Base-by-base conservation (phyloP, 2,113 vertebrate species). In the Conger conger region DNA sequence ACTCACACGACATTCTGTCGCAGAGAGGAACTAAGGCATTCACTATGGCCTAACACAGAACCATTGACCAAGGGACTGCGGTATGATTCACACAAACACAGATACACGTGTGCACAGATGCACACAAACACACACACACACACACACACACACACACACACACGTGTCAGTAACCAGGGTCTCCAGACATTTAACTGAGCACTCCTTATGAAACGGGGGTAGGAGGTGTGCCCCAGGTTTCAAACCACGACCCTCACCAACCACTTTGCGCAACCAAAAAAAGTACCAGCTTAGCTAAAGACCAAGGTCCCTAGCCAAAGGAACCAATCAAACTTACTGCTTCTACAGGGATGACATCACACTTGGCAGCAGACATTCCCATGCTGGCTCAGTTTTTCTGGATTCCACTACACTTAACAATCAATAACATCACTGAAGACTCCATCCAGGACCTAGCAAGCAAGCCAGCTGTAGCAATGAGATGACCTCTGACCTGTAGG, bases 1-100 rank as follows among this genome's bases (percentile, higher is more conserved):
- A 42, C 60, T 16, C 38, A 81, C 17, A 54, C 27, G 1, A 42
- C 37, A 80, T 0, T 23, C 27, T 8, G 57, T 23, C 23, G 45
- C 45, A 50, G 45, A 99, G 93, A 0, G 98, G 98, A 15, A 98
- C 97, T 98, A 99, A 99, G 23, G 98, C 98, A 93, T 99, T 99
- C 98, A 99, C 99, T 88, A 99, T 99, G 87, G 98, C 98, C 98
- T 99, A 30, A 73, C 36, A 33, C 27, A 73, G 68, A 73, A 50
- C 45, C 45, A 13, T 9, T 8, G 6, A 11, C 45, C 11, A 50
- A 63, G 57, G 4, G 27, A 63, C 57, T 63, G 20, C 27, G 57
- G 18, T 27, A 63, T 27, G 11, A 50, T 50, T 50, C 36, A 68
- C 81, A 73, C 23, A 40, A 20, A 13, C 37, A 80, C 37, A 80